phyloP scores from a whole-genome alignment of 2,113 vertebrate species.

The Columbina picui region DNA sequence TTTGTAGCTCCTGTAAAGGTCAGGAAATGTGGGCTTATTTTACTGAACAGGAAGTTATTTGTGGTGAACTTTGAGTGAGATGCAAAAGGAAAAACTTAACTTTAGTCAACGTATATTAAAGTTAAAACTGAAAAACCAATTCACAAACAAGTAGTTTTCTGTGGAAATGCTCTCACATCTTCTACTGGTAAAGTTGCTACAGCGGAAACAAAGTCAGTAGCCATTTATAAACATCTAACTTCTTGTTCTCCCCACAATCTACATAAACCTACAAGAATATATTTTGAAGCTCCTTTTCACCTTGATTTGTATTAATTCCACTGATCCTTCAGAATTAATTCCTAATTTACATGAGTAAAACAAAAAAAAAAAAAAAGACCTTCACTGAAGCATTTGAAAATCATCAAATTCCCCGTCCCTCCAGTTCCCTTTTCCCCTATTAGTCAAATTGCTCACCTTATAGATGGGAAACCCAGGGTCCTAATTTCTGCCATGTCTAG shows the following conservation, averaged over 20 bases:
- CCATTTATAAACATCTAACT: background rate
- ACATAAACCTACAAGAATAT: background rate
- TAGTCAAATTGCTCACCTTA: background rate
- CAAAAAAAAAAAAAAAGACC: background rate
- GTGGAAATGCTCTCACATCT: background rate
- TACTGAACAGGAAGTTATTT: background rate
- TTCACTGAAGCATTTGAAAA: background rate
- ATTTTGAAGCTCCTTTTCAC: background rate
- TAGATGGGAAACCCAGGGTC: background rate
- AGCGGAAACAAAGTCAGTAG: background rate
- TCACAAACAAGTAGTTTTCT: background rate
- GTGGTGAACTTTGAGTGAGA: background rate
- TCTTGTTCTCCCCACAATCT: background rate
- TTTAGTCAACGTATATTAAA: background rate
- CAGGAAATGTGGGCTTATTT: background rate
- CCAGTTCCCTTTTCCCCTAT: background rate
- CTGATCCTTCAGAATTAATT: background rate
- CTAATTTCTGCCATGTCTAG: background rate
- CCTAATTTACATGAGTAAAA: background rate
- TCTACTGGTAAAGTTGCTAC: background rate
- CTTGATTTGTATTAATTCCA: background rate
- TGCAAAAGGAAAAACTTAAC: background rate
- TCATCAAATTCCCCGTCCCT: background rate
- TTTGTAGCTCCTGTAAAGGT: background rate
- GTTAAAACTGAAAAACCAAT: background rate